Percentiles rank a stretch among this genome's conserved stretches.
Conservation (phyloP, 2,797 vertebrate species). For the Knipowitschia caucasica region DNA sequence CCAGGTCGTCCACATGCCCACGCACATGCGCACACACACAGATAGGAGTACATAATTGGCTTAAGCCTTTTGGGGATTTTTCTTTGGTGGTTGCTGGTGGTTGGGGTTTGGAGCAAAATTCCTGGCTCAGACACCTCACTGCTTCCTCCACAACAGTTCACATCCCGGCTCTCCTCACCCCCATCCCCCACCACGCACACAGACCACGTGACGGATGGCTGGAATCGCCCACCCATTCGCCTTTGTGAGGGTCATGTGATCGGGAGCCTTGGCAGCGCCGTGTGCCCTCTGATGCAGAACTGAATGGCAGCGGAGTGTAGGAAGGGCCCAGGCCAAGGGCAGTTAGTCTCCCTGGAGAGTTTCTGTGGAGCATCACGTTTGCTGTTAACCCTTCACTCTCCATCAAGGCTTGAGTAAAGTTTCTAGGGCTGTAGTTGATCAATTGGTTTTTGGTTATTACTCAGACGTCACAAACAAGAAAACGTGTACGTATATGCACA, state of each 20-base stretch:
- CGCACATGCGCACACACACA: too few relatives aligned
- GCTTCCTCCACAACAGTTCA: slow-evolving; percentile 73
- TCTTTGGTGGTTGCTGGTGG: slow-evolving; percentile 27
- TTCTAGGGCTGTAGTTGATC: too few relatives aligned
- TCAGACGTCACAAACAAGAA: too few relatives aligned
- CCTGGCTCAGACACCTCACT: slow-evolving; percentile 77
- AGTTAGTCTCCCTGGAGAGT: slow-evolving; percentile 50
- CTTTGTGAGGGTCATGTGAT: slow-evolving; percentile 80
- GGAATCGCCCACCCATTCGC: slow-evolving; percentile 73
- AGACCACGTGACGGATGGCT: slow-evolving; percentile 73
- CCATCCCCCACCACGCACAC: slow-evolving; percentile 74
- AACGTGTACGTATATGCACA: too few relatives aligned
- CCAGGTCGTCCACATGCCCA: too few relatives aligned
- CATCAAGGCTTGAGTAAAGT: background rate
- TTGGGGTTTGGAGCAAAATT: slow-evolving; percentile 69
- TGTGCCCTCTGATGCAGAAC: slow-evolving; percentile 76
- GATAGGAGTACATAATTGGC: too few relatives aligned
- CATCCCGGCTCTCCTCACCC: slow-evolving; percentile 61
- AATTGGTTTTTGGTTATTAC: too few relatives aligned
- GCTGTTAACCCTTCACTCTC: slow-evolving; percentile 55
- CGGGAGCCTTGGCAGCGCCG: slow-evolving; percentile 70
- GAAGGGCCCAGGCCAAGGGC: slow-evolving; percentile 58
- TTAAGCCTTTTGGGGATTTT: too few relatives aligned
- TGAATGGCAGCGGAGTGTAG: slow-evolving; percentile 58
- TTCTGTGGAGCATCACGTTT: slow-evolving; percentile 58